Base-by-base conservation (phyloP, 2,888 invertebrate species). In the Tenthredo notha region DNA sequence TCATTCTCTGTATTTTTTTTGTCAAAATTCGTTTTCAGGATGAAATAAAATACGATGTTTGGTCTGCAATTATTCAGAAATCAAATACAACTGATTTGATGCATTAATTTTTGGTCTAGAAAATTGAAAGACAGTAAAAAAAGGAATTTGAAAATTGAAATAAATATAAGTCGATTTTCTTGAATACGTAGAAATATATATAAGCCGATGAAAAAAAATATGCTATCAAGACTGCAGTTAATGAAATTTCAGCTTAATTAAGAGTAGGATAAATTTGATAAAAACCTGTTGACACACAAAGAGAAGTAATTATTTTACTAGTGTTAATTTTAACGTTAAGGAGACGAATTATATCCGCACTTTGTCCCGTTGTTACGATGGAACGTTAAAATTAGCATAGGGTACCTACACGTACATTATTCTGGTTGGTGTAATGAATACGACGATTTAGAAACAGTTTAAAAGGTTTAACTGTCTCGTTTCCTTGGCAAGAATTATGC, bases 361-460 rank as follows among this genome's bases (percentile, higher is more conserved):
- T 33, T 58, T 54, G 54, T 78, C 1, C 54, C 58, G 54, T 33
- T 33, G 29, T 54, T 29, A 78, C 33, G 54, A 78, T 47, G 54
- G n/a, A 6, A 54, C 54, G 77, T n/a, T 50, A 54, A 78, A 78
- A 78, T 78, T 78, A 78, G 58, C 77, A 78, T 78, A 54, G 33
- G 33, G 78, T 29, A 75, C 75, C 15, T 25, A 25, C 47, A 47
- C 18, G n/a, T 25, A 43, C 25, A 25, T 78, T 54, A 33, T 37
- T 33, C 50, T 29, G 78, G 54, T 75, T 15, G 47, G 54, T 54
- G 78, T 78, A 78, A 54, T 54, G 78, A 78, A 78, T 54, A 54
- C 78, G 58, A 78, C 78, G 78, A 78, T 78, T 78, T 78, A 78
- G 54, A 78, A 78, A 58, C 54, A 33, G 78, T 78, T 78, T 78